Evolutionary conservation across 2,797 vertebrate species (phyloP).

Genomic region (Lycodopsis pacificus): DNA sequence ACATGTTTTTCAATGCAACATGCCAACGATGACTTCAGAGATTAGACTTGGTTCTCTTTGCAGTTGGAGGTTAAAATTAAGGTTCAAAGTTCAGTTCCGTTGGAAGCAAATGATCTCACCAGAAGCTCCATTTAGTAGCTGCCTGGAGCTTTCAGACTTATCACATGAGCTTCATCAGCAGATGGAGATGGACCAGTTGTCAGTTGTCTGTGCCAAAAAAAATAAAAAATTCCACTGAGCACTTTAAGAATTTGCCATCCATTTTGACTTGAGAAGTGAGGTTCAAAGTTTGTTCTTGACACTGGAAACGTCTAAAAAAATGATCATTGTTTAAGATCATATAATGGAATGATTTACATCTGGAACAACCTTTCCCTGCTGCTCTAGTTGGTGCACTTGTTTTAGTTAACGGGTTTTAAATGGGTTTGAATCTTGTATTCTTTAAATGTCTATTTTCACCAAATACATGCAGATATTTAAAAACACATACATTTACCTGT

Average conservation of each 20-base stretch:
- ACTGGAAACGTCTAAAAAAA: neutral
- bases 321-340: neutral
- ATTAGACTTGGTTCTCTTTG: conserved; percentile 1
- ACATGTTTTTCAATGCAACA: neutral
- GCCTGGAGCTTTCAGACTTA: neutral
- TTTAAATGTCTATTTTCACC: neutral
- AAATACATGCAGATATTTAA: neutral
- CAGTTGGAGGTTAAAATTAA: neutral
- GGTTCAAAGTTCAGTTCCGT: neutral
- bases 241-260: neutral
- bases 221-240: neutral
- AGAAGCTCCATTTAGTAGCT: neutral
- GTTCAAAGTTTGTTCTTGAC: neutral
- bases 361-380: neutral
- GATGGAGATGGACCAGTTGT: neutral
- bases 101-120: neutral
- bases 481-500: neutral
- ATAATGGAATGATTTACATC: neutral
- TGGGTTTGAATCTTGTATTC: neutral
- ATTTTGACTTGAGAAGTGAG: neutral
- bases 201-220: neutral
- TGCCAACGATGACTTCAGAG: neutral
- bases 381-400: neutral
- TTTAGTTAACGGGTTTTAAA: neutral
- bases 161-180: neutral